These are phyloP conservation scores for Lasiommata megera DNA, from an alignment of 2,888 invertebrate genomes.

Conservation along the genomic window DNA sequence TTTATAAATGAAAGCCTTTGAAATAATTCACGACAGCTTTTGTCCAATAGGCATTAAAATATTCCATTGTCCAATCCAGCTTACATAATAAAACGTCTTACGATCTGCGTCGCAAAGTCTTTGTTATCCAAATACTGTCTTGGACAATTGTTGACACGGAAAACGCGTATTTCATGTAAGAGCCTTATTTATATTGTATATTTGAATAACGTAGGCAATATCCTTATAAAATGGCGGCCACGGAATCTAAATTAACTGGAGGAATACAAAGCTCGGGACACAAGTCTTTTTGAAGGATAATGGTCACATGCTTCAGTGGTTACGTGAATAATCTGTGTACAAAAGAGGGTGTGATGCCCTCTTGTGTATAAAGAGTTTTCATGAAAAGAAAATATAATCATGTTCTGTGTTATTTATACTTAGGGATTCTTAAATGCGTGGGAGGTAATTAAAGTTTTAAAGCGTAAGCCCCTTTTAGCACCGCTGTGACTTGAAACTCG, in stretches of 20 bases:
- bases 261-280: constrained; percentile 5
- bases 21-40: not conserved
- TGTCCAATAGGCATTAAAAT: not conserved
- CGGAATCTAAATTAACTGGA: constrained; percentile 7
- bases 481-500: too few species aligned
- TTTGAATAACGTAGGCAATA: constrained; percentile 7
- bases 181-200: constrained; percentile 6
- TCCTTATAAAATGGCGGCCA: not conserved
- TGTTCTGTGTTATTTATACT: not conserved
- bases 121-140: constrained; percentile 4
- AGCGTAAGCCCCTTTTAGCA: too few species aligned
- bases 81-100: constrained; percentile 6
- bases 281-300: constrained; percentile 7
- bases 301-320: constrained; percentile 8
- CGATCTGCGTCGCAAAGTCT: constrained; percentile 6
- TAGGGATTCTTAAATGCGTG: not conserved
- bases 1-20: not conserved
- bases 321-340: not conserved
- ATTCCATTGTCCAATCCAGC: constrained; percentile 4
- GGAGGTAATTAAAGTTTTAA: not conserved
- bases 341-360: not conserved
- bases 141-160: not conserved
- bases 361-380: not conserved
- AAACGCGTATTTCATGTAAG: not conserved
- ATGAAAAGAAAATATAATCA: not conserved